A percentile compares a stretch with the other conserved stretches of the same genome.
phyloP scores from a whole-genome alignment of 2,797 vertebrate genomes.

The Amazona ochrocephala region DNA sequence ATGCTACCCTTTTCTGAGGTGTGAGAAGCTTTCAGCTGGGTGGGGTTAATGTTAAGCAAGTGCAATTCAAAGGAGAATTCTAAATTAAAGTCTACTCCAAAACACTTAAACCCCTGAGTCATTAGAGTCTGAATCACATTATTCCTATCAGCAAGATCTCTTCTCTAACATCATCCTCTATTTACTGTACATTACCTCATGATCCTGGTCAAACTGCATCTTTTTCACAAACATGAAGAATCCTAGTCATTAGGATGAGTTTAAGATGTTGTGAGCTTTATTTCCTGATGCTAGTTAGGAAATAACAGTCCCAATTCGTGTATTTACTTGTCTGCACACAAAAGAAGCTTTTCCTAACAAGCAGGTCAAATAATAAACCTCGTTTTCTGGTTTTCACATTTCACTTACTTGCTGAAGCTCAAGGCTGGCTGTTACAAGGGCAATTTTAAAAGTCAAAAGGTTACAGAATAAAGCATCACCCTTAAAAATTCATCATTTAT shows the following conservation, averaged over 20 bases:
- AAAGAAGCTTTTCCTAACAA: slow-evolving; percentile 24
- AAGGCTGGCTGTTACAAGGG: slow-evolving; percentile 8
- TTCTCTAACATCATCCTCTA: slow-evolving; percentile 63
- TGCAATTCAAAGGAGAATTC: slow-evolving; percentile 48
- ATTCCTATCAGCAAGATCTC: slow-evolving; percentile 69
- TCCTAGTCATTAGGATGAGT: slow-evolving; percentile 15
- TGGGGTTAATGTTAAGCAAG: slow-evolving; percentile 54
- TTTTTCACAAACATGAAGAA: slow-evolving; percentile 16
- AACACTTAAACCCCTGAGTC: slow-evolving; percentile 72
- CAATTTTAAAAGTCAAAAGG: slow-evolving; percentile 71
- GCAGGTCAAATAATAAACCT: slow-evolving; percentile 36
- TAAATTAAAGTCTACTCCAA: slow-evolving; percentile 66
- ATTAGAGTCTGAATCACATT: slow-evolving; percentile 70
- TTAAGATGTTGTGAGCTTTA: slow-evolving; percentile 4
- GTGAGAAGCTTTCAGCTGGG: slow-evolving; percentile 44
- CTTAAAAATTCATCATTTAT: slow-evolving; percentile 73
- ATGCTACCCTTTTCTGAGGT: slow-evolving; percentile 25
- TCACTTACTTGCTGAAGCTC: slow-evolving; percentile 64
- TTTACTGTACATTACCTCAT: slow-evolving; percentile 64
- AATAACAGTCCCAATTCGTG: slow-evolving; percentile 9
- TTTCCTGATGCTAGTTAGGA: slow-evolving; percentile 40
- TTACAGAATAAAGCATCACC: slow-evolving; percentile 59
- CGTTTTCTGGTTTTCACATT: slow-evolving; percentile 55
- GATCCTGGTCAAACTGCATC: slow-evolving; percentile 47
- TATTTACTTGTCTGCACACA: background rate